Percentiles rank a stretch among this genome's conserved stretches.
phyloP scores from a whole-genome alignment of 2,888 invertebrate genomes.

The Sesia bembeciformis region DNA sequence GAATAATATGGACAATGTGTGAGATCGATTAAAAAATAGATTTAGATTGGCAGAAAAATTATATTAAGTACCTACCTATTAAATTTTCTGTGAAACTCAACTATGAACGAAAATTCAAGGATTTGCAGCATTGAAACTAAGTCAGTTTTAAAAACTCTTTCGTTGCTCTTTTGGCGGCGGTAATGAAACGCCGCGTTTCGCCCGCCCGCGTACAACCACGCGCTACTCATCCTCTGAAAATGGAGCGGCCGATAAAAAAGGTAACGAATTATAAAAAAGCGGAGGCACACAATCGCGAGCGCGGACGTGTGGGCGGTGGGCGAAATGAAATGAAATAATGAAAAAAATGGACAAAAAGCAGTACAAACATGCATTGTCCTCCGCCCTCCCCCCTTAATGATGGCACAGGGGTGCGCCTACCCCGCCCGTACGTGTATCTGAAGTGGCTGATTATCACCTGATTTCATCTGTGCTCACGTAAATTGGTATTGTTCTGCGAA shows the following conservation, averaged over 20 bases:
- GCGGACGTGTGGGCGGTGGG: slow-evolving; percentile 71
- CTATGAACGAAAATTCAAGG: too few relatives aligned
- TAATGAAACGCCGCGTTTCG: slow-evolving; percentile 13
- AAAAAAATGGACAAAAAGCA: slow-evolving; percentile 75
- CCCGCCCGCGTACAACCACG: slow-evolving; percentile 32
- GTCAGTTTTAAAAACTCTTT: neutral
- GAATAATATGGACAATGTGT: too few relatives aligned
- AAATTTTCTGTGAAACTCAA: too few relatives aligned
- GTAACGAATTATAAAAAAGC: slow-evolving; percentile 74
- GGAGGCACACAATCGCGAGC: slow-evolving; percentile 70
- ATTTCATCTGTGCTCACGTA: slow-evolving; percentile 39
- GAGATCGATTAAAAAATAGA: too few relatives aligned
- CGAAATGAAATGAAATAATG: slow-evolving; percentile 75
- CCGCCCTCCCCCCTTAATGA: slow-evolving; percentile 61
- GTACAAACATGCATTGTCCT: slow-evolving; percentile 74
- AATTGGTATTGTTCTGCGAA: neutral
- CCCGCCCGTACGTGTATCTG: slow-evolving; percentile 34
- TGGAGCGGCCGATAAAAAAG: slow-evolving; percentile 74
- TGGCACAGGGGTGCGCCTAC: slow-evolving; percentile 23
- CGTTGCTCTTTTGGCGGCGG: slow-evolving; percentile 1
- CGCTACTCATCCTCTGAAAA: slow-evolving; percentile 68
- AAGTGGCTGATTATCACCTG: slow-evolving; percentile 71
- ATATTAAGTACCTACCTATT: too few relatives aligned
- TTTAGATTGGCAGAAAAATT: too few relatives aligned
- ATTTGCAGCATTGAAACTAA: neutral